Evolutionary conservation across 2,113 vertebrate species (phyloP).

Genomic region (Gila orcuttii): DNA sequence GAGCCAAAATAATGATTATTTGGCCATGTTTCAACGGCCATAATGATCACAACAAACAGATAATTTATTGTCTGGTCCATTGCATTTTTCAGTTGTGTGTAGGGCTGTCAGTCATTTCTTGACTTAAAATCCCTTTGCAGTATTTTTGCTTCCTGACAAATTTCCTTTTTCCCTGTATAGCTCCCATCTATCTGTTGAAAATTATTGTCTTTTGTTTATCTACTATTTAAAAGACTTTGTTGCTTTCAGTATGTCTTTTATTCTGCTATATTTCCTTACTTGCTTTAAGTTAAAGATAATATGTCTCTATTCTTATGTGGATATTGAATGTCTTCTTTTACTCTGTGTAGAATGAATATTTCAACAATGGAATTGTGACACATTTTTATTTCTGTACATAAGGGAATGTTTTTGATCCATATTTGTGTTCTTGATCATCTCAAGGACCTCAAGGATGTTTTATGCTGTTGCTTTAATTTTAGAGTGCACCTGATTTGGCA

Average conservation of each 20-base stretch:
- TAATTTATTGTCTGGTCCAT: neutral
- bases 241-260: neutral
- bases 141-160: conserved; percentile 8
- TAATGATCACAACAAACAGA: neutral
- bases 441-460: neutral
- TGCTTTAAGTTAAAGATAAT: neutral
- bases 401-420: conserved; percentile 22
- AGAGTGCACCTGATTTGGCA: neutral
- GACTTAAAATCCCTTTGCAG: neutral
- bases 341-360: neutral
- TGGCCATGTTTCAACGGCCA: neutral
- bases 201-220: neutral
- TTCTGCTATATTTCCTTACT: neutral
- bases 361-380: conserved; percentile 20
- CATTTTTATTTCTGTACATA: conserved; percentile 1
- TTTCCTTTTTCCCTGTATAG: neutral
- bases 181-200: neutral
- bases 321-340: conserved; percentile 11
- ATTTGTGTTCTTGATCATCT: neutral
- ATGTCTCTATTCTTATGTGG: neutral
- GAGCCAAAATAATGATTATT: neutral
- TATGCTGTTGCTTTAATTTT: conserved; percentile 7
- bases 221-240: neutral
- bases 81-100: neutral
- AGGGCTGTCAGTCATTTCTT: neutral